Conservation (phyloP, 1,140 invertebrate species). For the Lysiphlebus fabarum region DNA sequence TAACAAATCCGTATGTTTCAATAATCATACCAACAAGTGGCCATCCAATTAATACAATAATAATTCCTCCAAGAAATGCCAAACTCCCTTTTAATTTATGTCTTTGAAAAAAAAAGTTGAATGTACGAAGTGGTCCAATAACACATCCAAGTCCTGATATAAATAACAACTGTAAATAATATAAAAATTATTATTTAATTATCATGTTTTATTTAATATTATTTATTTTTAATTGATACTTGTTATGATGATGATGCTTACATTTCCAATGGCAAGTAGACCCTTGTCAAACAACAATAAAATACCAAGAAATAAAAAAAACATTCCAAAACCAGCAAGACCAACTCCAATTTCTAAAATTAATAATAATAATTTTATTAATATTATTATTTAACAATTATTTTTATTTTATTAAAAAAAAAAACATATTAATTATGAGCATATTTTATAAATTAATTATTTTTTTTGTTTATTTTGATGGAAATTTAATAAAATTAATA, state of each 20-base stretch:
- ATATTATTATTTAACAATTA: background rate
- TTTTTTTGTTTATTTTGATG: no score
- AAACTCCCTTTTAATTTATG: constrained; percentile 92
- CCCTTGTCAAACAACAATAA: constrained; percentile 96
- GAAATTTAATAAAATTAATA: no score
- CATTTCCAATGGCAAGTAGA: constrained; percentile 96
- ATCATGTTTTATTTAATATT: constrained; percentile 4
- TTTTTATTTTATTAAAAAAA: no score
- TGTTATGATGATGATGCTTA: constrained; percentile 56
- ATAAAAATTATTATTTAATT: constrained; percentile 11
- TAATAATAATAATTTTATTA: constrained; percentile 29
- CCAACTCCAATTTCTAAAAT: constrained; percentile 94
- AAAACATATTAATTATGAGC: constrained; percentile 23
- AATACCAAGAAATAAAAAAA: constrained; percentile 93
- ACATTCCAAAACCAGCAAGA: constrained; percentile 91
- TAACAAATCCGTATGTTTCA: constrained; percentile 85
- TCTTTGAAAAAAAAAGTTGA: constrained; percentile 96
- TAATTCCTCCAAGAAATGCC: constrained; percentile 93
- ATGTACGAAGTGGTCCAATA: constrained; percentile 92
- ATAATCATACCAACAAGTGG: constrained; percentile 94
- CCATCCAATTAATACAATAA: constrained; percentile 93
- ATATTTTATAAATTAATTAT: background rate
- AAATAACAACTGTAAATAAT: constrained; percentile 80
- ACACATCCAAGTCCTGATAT: constrained; percentile 92
- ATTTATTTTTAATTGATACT: constrained; percentile 15